Evolutionary conservation across 2,797 vertebrate species (phyloP), one percentile per base, ranked within the genome.

Genomic region (Myotis findleyi): DNA sequence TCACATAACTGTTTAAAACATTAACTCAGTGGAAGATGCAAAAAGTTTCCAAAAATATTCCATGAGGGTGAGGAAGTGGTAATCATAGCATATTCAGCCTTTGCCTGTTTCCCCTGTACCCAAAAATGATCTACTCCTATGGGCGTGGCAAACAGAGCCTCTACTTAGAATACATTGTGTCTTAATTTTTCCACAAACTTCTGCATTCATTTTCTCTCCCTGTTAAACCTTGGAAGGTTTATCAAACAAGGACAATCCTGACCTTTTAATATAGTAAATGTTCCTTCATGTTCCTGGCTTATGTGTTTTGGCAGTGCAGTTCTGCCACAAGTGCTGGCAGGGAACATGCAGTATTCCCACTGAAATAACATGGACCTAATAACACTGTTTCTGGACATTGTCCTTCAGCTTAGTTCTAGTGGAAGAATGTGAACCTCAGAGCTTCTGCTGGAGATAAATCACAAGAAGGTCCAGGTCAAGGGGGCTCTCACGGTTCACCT

Each of bases 1-100:
- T 33, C 77, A 90, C 21, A 51, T 36, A 87, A 64, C 36, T 76
- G 64, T 83, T 89, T 79, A 80, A 95, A 90, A 90, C 53, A 85
- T 71, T 88, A 94, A 84, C 72, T 93, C 51, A 4, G n/a, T 51
- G 27, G 51, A 66, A 95, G 57, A 62, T 47, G 30, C 25, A 18
- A 76, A 21, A 73, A 44, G 51, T 68, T 84, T 80, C 75, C 59
- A 88, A 87, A 89, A 73, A 73, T 47, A 87, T 49, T 87, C 44
- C 66, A 93, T 81, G 38, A 75, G n/a, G 53, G 36, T 49, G 68
- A 86, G 18, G 27, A 75, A 89, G 13, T 81, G 36, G 88, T 44
- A 86, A 94, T 76, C 38, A 57, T 20, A 91, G 41, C 36, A 68
- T n/a, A 80, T 49, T 81, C 49, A 82, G 91, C 36, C 47, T 91